Conservation (phyloP, 2,888 invertebrate species). For the Germaria angustata region DNA sequence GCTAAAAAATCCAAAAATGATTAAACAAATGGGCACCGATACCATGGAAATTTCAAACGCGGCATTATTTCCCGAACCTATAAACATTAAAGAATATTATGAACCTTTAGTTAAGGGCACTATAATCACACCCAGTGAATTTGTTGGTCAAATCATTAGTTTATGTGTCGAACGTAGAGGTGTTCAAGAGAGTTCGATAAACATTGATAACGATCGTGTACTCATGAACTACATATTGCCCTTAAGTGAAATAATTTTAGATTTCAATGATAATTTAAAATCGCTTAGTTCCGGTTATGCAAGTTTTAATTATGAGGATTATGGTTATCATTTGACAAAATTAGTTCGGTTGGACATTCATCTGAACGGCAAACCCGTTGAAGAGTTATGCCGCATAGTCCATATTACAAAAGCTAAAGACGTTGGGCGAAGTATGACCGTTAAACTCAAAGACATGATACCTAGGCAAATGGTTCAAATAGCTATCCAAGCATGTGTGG, state of each 20-base stretch:
- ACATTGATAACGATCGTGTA: slow-evolving; percentile 90
- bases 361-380: slow-evolving; percentile 89
- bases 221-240: slow-evolving; percentile 92
- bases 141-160: slow-evolving; percentile 85
- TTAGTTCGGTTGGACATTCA: slow-evolving; percentile 87
- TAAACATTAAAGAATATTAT: slow-evolving; percentile 86
- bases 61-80: slow-evolving; percentile 84
- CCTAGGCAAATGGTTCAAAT: slow-evolving; percentile 94
- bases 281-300: slow-evolving; percentile 96
- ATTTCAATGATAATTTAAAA: slow-evolving; percentile 96
- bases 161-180: slow-evolving; percentile 89
- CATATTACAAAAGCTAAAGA: slow-evolving; percentile 85
- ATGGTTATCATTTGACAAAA: slow-evolving; percentile 88
- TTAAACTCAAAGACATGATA: slow-evolving; percentile 89
- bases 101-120: slow-evolving; percentile 95
- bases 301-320: slow-evolving; percentile 95
- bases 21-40: slow-evolving; percentile 83
- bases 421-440: slow-evolving; percentile 85
- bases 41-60: slow-evolving; percentile 88
- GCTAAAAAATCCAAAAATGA: slow-evolving; percentile 87
- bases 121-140: slow-evolving; percentile 91
- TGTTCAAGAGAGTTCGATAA: slow-evolving; percentile 82
- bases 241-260: slow-evolving; percentile 94
- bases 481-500: slow-evolving; percentile 91
- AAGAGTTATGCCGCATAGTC: slow-evolving; percentile 91